These are phyloP conservation scores for Xenotilapia longispinis DNA, from an alignment of 2,113 vertebrate species.

Conservation along the genomic window DNA sequence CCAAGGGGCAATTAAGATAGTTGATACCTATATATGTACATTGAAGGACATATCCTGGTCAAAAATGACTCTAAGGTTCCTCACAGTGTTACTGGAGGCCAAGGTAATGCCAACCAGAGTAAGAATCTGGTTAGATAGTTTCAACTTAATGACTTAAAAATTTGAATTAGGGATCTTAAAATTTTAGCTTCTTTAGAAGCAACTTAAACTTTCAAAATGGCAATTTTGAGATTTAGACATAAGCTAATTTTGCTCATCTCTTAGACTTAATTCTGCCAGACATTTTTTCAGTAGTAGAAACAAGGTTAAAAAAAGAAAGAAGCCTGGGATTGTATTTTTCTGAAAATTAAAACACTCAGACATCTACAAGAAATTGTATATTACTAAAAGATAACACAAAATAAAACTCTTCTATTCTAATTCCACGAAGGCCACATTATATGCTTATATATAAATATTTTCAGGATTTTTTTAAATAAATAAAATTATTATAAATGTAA, in stretches of 20 bases:
- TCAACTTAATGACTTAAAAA: background rate
- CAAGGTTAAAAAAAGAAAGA: background rate
- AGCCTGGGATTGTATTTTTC: background rate
- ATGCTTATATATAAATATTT: background rate
- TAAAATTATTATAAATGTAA: background rate
- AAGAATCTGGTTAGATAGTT: background rate
- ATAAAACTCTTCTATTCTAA: background rate
- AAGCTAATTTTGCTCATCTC: background rate
- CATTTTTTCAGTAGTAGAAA: background rate
- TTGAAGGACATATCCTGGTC: background rate
- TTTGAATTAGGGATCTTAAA: background rate
- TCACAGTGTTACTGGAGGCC: background rate
- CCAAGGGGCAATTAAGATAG: background rate
- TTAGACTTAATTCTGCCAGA: background rate
- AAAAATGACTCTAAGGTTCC: background rate
- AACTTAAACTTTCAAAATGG: background rate
- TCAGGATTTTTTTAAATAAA: background rate
- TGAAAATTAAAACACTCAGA: background rate
- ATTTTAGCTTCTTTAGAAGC: background rate
- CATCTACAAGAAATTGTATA: background rate
- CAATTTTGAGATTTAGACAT: background rate
- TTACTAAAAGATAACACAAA: background rate
- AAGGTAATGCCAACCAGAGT: background rate
- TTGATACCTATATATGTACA: background rate
- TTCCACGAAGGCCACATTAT: background rate